These are phyloP conservation scores for Scaptomyza hsui DNA, from an alignment of 1,140 invertebrate genomes.

Conservation along the genomic window DNA sequence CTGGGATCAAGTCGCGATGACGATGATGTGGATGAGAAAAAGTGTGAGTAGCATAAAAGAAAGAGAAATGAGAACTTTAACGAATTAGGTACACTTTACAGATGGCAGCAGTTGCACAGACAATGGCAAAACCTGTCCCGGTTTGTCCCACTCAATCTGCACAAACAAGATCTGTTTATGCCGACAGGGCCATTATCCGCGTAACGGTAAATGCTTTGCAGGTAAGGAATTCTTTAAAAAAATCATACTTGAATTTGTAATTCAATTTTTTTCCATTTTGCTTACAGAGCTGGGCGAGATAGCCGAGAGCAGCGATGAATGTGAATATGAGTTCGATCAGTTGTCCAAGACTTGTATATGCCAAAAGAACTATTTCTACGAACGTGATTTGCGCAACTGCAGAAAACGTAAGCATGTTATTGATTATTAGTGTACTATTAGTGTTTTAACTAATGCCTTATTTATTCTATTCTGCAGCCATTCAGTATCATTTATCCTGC, in stretches of 20 bases:
- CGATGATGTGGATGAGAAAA: conserved; percentile 66
- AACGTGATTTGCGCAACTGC: conserved; percentile 71
- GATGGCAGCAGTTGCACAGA: conserved; percentile 76
- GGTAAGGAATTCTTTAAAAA: conserved; percentile 63
- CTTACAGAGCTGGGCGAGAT: conserved; percentile 78
- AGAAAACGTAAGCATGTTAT: conserved; percentile 69
- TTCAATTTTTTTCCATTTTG: not conserved
- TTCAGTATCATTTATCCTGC: conserved; percentile 80
- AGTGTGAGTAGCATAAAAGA: conserved; percentile 55
- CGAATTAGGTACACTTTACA: conserved; percentile 7
- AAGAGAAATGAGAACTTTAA: too few relatives aligned
- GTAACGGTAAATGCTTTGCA: conserved; percentile 80
- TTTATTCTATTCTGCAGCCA: conserved; percentile 47
- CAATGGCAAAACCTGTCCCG: conserved; percentile 70
- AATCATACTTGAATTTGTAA: not conserved
- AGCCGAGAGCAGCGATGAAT: conserved; percentile 80
- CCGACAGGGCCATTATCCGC: conserved; percentile 69
- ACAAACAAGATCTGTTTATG: conserved; percentile 72
- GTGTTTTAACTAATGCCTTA: not conserved
- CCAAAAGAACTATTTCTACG: conserved; percentile 83
- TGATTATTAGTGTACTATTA: not conserved
- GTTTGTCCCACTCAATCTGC: conserved; percentile 75
- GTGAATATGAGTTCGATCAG: conserved; percentile 74
- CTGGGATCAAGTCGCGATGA: conserved; percentile 77
- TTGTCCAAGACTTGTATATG: conserved; percentile 78